Evolutionary conservation across 2,797 vertebrate genomes (phyloP).

Genomic region (Leptoclinus maculatus): DNA sequence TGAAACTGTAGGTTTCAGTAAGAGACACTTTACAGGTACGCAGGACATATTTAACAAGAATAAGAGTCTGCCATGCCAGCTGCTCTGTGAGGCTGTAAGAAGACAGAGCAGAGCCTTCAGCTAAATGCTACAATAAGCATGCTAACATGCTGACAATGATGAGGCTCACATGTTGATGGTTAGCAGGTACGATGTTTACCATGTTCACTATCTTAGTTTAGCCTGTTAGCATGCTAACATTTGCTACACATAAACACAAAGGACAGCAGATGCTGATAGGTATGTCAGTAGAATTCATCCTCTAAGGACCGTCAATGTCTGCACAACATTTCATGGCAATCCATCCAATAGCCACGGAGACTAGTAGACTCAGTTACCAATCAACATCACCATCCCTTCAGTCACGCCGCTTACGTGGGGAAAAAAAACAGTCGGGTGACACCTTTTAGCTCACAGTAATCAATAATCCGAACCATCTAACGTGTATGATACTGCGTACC

Average conservation of each 20-base stretch:
- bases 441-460: background rate
- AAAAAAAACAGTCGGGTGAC: background rate
- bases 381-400: background rate
- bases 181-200: background rate
- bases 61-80: slow-evolving; percentile 15
- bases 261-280: background rate
- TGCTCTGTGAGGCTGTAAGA: slow-evolving; percentile 6
- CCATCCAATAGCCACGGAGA: background rate
- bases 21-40: slow-evolving; percentile 41
- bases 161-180: background rate
- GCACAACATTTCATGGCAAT: background rate
- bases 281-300: background rate
- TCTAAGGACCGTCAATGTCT: background rate
- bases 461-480: background rate
- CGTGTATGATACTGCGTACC: background rate
- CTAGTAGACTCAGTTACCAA: background rate
- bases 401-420: background rate
- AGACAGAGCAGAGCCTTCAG: background rate
- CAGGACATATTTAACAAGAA: slow-evolving; percentile 30
- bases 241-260: background rate
- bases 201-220: background rate
- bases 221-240: background rate
- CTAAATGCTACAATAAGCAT: background rate
- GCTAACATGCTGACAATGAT: background rate
- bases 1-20: slow-evolving; percentile 38